Base-by-base conservation (phyloP, 2,888 invertebrate genomes). In the Lasioglossum zephyrum region DNA sequence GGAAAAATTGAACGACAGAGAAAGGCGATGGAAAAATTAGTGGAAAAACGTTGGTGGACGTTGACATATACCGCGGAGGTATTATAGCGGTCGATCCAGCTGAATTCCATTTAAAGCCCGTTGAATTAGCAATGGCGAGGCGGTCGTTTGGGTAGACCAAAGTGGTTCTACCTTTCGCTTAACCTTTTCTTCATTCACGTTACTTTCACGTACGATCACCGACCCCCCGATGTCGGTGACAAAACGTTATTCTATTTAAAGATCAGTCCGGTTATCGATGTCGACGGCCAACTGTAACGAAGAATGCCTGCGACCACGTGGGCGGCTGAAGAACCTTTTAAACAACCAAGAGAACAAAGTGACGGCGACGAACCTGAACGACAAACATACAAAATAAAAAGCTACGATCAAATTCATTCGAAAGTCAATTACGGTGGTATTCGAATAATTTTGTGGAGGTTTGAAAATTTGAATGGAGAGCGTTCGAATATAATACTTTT, bases 161-260 rank as follows among this genome's bases (percentile, higher is more conserved):
- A 81, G 79, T 77, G 78, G 79, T 72, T 85, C 81, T 84, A 85
- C 82, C 91, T 87, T 90, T 89, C 86, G 89, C 88, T 88, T 90
- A 90, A 90, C 90, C 90, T 90, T 91, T 90, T 79, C 81, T 87
- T 83, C 82, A 75, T 85, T 80, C 84, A 76, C 76, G 81, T 86
- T 85, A 87, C 90, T 91, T 91, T 90, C 91, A 89, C 90, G 74
- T 79, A 85, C 86, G 85, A 87, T 87, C 82, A 72, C 83, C 76
- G 87, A 89, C 81, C 85, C 83, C 83, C 74, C 84, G 85, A 76
- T 72, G 74, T 41, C 84, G 83, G 78, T 86, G 91, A 87, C 87
- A 87, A 91, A 90, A 87, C 77, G 76, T 69, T 84, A 80, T 91
- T 87, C 89, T 90, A 90, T 90, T 91, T 91, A 90, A 88, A 86